phyloP scores from a whole-genome alignment of 92 coral and sea anemone species.

The Pocillopora grandis region DNA sequence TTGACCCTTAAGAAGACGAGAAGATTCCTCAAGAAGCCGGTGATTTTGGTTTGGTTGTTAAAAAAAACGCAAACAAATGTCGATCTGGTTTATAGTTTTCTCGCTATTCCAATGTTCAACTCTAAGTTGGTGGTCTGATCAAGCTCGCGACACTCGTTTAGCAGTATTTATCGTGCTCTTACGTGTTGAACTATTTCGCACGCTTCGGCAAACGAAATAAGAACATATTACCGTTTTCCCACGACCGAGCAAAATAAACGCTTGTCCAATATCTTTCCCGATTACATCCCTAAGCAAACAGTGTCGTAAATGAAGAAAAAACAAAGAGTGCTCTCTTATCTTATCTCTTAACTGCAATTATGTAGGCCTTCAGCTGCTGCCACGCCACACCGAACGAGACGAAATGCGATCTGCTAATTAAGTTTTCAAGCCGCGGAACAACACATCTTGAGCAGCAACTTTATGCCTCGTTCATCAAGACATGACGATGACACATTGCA shows the following conservation, averaged over 20 bases:
- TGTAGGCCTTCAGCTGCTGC: constrained; percentile 67
- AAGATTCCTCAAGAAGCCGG: constrained; percentile 16
- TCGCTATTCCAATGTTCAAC: constrained; percentile 17
- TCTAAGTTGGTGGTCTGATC: constrained; percentile 65
- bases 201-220: constrained; percentile 10
- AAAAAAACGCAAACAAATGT: background rate
- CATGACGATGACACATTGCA: constrained; percentile 69
- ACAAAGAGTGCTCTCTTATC: constrained; percentile 75
- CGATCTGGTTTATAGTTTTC: constrained; percentile 38
- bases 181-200: constrained; percentile 25
- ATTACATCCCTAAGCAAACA: constrained; percentile 40
- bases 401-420: constrained; percentile 92
- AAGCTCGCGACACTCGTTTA: constrained; percentile 61
- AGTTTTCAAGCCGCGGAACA: constrained; percentile 68
- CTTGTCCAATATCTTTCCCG: constrained; percentile 39
- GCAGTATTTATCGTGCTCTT: constrained; percentile 51
- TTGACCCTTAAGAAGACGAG: constrained; percentile 37
- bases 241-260: constrained; percentile 30
- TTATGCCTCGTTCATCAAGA: constrained; percentile 80
- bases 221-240: background rate
- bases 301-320: constrained; percentile 66
- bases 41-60: background rate
- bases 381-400: constrained; percentile 76
- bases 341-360: constrained; percentile 92
- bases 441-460: constrained; percentile 72